phyloP scores from a whole-genome alignment of 2,888 invertebrate species.

The Limenitis camilla region DNA sequence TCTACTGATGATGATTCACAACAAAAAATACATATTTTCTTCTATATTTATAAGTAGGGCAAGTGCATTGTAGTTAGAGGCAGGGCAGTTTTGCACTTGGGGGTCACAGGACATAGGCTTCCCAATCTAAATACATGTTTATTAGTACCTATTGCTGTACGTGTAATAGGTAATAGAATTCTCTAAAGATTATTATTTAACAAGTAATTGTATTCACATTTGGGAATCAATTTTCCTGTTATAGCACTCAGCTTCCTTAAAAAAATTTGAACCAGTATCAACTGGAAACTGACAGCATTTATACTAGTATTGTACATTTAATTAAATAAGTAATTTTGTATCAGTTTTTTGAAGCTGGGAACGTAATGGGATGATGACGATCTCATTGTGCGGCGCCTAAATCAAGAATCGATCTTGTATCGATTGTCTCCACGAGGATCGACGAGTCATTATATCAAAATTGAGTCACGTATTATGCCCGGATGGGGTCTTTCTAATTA shows the following conservation, averaged over 20 bases:
- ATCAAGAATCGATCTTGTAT: constrained; percentile 23
- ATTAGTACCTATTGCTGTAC: too few relatives aligned
- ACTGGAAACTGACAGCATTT: not conserved
- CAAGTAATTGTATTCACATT: too few relatives aligned
- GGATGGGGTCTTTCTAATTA: constrained; percentile 65
- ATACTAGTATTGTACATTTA: not conserved
- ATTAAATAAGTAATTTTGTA: constrained; percentile 8
- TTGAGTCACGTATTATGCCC: constrained; percentile 66
- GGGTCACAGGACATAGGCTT: too few relatives aligned
- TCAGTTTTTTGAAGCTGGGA: constrained; percentile 1
- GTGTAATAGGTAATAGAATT: too few relatives aligned
- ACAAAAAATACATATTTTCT: too few relatives aligned
- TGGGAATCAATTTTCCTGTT: too few relatives aligned
- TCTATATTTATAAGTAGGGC: too few relatives aligned
- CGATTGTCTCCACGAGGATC: constrained; percentile 37
- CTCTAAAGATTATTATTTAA: too few relatives aligned
- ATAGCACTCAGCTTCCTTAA: not conserved
- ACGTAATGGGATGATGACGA: constrained; percentile 11
- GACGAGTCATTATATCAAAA: constrained; percentile 52
- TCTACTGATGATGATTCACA: too few relatives aligned
- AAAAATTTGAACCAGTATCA: not conserved
- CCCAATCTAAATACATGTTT: too few relatives aligned
- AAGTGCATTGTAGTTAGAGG: too few relatives aligned
- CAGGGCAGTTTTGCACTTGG: too few relatives aligned
- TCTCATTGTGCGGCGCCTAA: constrained; percentile 13